Evolutionary conservation across 2,888 invertebrate genomes (phyloP).

Genomic region (Pandemis heparana): DNA sequence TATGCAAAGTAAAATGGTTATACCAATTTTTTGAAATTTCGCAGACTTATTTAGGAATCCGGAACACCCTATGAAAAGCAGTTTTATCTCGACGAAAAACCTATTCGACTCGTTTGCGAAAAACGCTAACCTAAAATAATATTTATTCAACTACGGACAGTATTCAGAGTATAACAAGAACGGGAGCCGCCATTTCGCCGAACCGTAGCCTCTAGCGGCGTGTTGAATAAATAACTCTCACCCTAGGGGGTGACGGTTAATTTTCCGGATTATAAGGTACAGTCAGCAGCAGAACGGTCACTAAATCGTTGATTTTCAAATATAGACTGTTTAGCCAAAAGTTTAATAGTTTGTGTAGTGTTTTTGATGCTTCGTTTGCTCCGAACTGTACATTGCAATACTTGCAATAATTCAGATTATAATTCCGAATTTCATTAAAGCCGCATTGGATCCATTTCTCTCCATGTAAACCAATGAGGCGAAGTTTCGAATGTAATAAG

Average conservation of each 20-base stretch:
- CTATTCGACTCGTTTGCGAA: not conserved
- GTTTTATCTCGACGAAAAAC: not conserved
- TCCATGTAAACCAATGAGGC: slow-evolving; percentile 25
- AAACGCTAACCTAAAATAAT: slow-evolving; percentile 6
- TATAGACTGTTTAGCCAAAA: not conserved
- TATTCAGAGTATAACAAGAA: not conserved
- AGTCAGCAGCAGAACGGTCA: not conserved
- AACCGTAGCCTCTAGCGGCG: slow-evolving; percentile 19
- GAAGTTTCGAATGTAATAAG: slow-evolving; percentile 20
- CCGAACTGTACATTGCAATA: slow-evolving; percentile 10
- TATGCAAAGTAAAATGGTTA: too few relatives aligned
- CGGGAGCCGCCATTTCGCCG: not conserved
- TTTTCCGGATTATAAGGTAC: slow-evolving; percentile 34
- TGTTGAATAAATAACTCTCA: slow-evolving; percentile 29
- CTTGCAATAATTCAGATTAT: slow-evolving; percentile 30
- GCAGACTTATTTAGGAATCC: too few relatives aligned
- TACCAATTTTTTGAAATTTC: too few relatives aligned
- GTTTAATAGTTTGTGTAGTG: not conserved
- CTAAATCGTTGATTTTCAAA: not conserved
- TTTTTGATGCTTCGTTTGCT: not conserved
- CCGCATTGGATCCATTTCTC: slow-evolving; percentile 26
- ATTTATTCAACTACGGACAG: not conserved
- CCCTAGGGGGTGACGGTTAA: slow-evolving; percentile 31
- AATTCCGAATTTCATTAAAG: slow-evolving; percentile 26
- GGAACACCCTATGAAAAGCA: not conserved